Evolutionary conservation across 2,888 invertebrate species (phyloP).

Genomic region (Salpingus planirostris): DNA sequence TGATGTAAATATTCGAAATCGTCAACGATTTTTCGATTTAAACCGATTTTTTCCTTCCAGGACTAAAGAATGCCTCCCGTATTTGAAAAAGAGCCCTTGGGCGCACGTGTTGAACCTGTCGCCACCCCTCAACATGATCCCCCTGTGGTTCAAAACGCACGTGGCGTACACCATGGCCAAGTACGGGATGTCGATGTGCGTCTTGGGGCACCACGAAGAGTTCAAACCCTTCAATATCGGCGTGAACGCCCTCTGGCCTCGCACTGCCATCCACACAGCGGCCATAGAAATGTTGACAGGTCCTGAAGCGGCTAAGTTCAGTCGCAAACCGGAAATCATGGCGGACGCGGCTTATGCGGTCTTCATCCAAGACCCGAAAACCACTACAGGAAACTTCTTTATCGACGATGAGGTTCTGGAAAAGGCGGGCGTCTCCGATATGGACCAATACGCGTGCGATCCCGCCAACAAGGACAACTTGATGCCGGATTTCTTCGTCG

Average conservation of each 20-base stretch:
- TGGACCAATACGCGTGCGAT: slow-evolving; percentile 76
- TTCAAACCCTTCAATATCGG: slow-evolving; percentile 74
- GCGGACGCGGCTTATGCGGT: slow-evolving; percentile 85
- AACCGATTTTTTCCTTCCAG: slow-evolving; percentile 49
- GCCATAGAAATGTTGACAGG: slow-evolving; percentile 84
- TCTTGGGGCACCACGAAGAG: slow-evolving; percentile 93
- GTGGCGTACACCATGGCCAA: slow-evolving; percentile 98
- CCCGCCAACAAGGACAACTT: slow-evolving; percentile 59
- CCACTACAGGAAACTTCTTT: slow-evolving; percentile 79
- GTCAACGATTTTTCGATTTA: slow-evolving; percentile 2
- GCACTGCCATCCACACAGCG: slow-evolving; percentile 82
- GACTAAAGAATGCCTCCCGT: slow-evolving; percentile 83
- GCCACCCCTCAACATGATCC: slow-evolving; percentile 84
- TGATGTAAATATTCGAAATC: slow-evolving; percentile 74
- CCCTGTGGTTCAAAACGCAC: slow-evolving; percentile 84
- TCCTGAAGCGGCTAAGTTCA: slow-evolving; percentile 50
- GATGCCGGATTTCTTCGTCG: slow-evolving; percentile 86
- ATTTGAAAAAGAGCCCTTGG: slow-evolving; percentile 76
- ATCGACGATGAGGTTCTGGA: slow-evolving; percentile 85
- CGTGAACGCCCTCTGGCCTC: slow-evolving; percentile 95
- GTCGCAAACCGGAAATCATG: slow-evolving; percentile 76
- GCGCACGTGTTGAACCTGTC: slow-evolving; percentile 93
- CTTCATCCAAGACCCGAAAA: slow-evolving; percentile 65
- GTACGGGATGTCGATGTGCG: slow-evolving; percentile 98
- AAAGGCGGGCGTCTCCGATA: slow-evolving; percentile 71